Base-by-base conservation (phyloP, 2,888 invertebrate species). In the Leucania comma region DNA sequence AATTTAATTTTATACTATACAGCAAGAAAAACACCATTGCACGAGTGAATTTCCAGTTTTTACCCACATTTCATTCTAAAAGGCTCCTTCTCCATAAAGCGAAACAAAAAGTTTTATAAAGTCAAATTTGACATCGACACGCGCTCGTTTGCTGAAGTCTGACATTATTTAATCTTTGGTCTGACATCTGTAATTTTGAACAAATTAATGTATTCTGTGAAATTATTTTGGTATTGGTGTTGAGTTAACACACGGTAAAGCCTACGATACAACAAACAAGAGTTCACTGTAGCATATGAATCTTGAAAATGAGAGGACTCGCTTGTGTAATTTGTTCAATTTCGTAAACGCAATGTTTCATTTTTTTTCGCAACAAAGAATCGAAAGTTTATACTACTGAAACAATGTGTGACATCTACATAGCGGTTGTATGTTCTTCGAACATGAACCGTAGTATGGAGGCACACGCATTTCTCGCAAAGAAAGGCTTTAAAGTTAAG, bases 371-470 rank as follows among this genome's bases (percentile, higher is more conserved):
- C 10, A 29, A n/a, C 20, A 54, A 20, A 64, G 42, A 73, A 67
- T 51, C 53, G n/a, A 56, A 73, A 61, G 14, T 62, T 1, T 54
- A 58, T n/a, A 57, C 42, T 58, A 58, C 48, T 51, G 20, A 51
- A 20, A 81, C 63, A 59, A 93, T 94, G 93, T 90, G 89, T 71
- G 94, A 97, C 87, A 86, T 98, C 86, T 97, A 97, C 88, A 97
- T 99, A 87, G 99, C 99, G 32, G 99, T 99, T 68, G 98, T 99
- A 84, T 99, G 99, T 96, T 99, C 99, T 12, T 99, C 99, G 89
- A 99, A 99, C 93, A 99, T 99, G 99, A 99, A 99, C 92, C 97
- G 99, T 72, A 99, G 99, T 88, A 99, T 99, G 99, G 99, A 99
- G 96, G 99, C 99, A 22, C 99, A 99, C 96, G 98, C 98, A 72